Percentiles rank a stretch among this genome's conserved stretches.
These are phyloP conservation scores for Tadarida brasiliensis DNA, from an alignment of 2,797 vertebrate genomes.

Conservation along the genomic window DNA sequence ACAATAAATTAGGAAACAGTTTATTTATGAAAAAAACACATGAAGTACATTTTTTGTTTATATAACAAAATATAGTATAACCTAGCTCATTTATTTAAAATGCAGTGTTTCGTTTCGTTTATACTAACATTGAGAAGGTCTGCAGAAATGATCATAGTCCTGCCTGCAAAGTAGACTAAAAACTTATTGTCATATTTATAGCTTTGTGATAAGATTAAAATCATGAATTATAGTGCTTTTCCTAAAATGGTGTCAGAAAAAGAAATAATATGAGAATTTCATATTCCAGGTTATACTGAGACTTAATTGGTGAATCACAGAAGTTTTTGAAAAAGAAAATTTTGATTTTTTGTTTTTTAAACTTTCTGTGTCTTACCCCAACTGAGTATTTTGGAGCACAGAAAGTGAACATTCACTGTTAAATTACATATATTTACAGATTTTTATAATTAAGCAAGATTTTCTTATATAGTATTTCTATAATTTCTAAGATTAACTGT, in stretches of 20 bases:
- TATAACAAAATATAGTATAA: slow-evolving; percentile 22
- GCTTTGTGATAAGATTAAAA: slow-evolving; percentile 39
- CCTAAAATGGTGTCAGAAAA: slow-evolving; percentile 24
- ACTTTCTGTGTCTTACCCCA: neutral
- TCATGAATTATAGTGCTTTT: slow-evolving; percentile 40
- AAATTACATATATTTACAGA: neutral
- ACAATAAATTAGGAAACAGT: neutral
- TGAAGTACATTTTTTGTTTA: slow-evolving; percentile 14
- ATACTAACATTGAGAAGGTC: neutral
- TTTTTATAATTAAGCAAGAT: slow-evolving; percentile 24
- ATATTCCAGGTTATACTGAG: slow-evolving; percentile 6
- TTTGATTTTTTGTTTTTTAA: neutral
- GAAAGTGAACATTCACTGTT: neutral
- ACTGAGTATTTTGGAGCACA: neutral
- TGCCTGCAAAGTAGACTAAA: neutral
- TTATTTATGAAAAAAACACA: neutral
- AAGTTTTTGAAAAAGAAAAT: slow-evolving; percentile 12
- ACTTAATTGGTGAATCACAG: slow-evolving; percentile 1
- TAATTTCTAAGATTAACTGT: slow-evolving; percentile 43
- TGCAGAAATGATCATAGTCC: neutral
- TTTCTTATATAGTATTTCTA: slow-evolving; percentile 1
- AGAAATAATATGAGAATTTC: slow-evolving; percentile 42
- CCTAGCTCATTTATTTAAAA: neutral
- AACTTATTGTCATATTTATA: slow-evolving; percentile 45
- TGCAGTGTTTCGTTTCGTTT: neutral